A percentile compares a stretch with the other conserved stretches of the same genome.
phyloP scores from a whole-genome alignment of 2,113 vertebrate genomes.

The Onychostruthus taczanowskii region DNA sequence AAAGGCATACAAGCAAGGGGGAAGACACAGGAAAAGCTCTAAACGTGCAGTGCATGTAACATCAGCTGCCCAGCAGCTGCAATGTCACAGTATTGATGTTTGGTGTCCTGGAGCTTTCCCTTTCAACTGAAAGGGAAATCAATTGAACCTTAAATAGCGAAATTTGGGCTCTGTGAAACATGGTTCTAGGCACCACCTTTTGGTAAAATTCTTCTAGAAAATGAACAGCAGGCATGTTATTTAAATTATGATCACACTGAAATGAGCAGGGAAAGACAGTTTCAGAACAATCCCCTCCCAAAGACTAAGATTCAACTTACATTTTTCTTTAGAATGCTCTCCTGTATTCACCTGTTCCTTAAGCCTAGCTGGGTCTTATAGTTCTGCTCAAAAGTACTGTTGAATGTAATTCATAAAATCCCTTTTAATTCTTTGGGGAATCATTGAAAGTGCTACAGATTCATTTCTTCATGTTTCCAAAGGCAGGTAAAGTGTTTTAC shows the following conservation, averaged over 20 bases:
- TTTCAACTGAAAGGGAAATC: conserved; percentile 39
- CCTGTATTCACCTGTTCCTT: background rate
- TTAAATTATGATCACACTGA: background rate
- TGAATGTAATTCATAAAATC: background rate
- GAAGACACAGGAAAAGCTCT: conserved; percentile 21
- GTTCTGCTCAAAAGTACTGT: background rate
- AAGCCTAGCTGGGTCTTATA: background rate
- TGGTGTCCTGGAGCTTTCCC: conserved; percentile 37
- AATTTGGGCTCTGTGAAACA: background rate
- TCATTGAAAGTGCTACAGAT: background rate
- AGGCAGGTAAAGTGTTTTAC: background rate
- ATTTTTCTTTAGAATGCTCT: background rate
- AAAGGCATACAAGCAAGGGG: background rate
- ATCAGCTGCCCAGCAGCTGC: conserved; percentile 29
- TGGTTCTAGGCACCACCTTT: background rate
- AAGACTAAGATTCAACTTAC: background rate
- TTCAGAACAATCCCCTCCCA: background rate
- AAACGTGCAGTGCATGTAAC: conserved; percentile 34
- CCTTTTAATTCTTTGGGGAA: background rate
- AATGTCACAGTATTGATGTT: conserved; percentile 56
- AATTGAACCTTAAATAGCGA: conserved; percentile 35
- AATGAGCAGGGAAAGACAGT: background rate
- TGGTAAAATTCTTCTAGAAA: conserved; percentile 8
- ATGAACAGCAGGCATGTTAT: background rate
- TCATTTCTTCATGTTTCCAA: background rate